phyloP scores from a whole-genome alignment of 2,797 vertebrate genomes.

The Sebastes kiyomatsui region DNA sequence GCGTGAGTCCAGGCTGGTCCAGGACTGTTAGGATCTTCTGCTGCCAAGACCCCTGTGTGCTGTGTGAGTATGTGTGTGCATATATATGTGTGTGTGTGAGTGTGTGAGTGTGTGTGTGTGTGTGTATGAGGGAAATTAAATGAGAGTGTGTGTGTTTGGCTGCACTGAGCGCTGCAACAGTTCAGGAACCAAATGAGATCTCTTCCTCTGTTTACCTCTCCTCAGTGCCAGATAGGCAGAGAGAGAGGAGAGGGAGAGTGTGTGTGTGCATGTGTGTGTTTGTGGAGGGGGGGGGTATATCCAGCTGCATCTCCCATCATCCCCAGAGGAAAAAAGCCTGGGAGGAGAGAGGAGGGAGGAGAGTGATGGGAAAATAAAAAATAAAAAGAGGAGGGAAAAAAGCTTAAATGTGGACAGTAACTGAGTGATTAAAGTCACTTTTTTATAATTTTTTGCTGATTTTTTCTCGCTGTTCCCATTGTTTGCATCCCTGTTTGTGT shows the following conservation, averaged over 20 bases:
- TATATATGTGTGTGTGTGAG: neutral
- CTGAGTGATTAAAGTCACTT: conserved; percentile 14
- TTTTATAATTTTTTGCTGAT: neutral
- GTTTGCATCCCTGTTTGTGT: neutral
- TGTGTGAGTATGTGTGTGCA: neutral
- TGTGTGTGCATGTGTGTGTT: neutral
- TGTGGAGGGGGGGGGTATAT: conserved; percentile 6
- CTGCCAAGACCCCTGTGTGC: neutral
- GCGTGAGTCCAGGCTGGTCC: conserved; percentile 34
- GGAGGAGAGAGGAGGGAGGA: conserved; percentile 18
- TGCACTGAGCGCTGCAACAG: conserved; percentile 72
- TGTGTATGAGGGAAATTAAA: neutral
- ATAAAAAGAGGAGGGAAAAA: neutral
- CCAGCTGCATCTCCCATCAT: conserved; percentile 73
- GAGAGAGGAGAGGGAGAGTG: conserved; percentile 6
- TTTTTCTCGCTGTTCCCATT: neutral
- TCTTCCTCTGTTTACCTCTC: conserved; percentile 65
- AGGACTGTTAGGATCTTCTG: conserved; percentile 23
- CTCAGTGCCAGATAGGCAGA: conserved; percentile 42
- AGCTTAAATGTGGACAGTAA: conserved; percentile 16
- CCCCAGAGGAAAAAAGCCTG: conserved; percentile 49
- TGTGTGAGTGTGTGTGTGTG: neutral
- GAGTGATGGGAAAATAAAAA: neutral
- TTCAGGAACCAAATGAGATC: conserved; percentile 79
- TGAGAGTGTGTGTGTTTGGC: conserved; percentile 7